Evolutionary conservation across 2,888 invertebrate genomes (phyloP).

Genomic region (Mimachlamys varia): DNA sequence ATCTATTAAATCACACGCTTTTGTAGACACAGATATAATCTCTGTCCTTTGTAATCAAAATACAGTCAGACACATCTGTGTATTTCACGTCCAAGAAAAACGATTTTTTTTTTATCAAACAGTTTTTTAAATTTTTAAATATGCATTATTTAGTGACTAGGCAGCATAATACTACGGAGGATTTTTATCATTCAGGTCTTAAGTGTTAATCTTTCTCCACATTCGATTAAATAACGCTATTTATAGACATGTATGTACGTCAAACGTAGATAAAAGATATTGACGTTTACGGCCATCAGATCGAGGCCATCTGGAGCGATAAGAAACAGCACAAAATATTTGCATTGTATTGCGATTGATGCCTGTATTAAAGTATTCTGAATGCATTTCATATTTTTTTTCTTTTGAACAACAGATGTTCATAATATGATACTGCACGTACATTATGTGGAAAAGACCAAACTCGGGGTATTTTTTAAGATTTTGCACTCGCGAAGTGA

Average conservation of each 20-base stretch:
- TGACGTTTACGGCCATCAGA: neutral
- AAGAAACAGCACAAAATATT: neutral
- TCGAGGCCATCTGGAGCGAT: neutral
- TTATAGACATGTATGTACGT: neutral
- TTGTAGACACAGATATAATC: too few species aligned
- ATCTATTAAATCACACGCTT: too few species aligned
- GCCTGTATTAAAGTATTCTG: neutral
- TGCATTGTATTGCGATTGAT: neutral
- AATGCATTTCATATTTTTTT: too few species aligned
- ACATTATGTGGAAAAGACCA: too few species aligned
- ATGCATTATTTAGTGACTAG: neutral
- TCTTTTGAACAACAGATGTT: too few species aligned
- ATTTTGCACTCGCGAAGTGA: too few species aligned
- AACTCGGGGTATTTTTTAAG: too few species aligned
- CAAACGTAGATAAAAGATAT: neutral
- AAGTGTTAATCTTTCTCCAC: neutral
- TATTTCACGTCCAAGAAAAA: neutral
- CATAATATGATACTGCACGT: too few species aligned
- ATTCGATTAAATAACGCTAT: neutral
- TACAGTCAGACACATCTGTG: neutral
- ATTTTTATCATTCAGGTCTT: neutral
- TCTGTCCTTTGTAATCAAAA: too few species aligned
- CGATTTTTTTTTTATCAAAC: neutral
- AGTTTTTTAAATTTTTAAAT: neutral
- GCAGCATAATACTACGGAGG: too few species aligned